Evolutionary conservation across 2,888 invertebrate genomes (phyloP), one percentile per base, ranked within the genome.

Genomic region (Adelognathus sp.): DNA sequence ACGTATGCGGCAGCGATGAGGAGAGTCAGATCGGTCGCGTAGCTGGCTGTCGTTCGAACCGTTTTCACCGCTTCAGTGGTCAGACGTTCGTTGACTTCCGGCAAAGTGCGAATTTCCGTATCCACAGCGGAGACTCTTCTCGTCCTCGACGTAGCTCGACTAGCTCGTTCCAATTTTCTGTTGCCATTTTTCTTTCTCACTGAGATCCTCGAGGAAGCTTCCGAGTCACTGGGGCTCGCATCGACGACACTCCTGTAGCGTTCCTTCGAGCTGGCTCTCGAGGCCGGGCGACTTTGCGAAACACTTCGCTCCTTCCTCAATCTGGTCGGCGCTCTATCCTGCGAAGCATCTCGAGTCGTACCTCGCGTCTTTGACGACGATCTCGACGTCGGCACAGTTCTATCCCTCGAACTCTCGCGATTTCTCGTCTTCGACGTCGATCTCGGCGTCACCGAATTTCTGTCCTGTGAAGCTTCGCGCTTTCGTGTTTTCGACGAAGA

Each of bases 1-100:
- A 97, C 93, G 94, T 96, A 97, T 89, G 95, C 95, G 24, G 97
- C 97, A 11, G 96, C 94, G 39, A 95, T 82, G 76, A 97, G 93
- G 86, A 97, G 93, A 46, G 95, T 95, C 75, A 96, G 89, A 89
- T 97, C 97, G 0, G 96, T 96, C 24, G 94, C 92, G 88, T 96
- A 96, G 88, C 95, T 95, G 24, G 96, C 92, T 0, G 94, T 94
- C 1, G 95, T 93, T 81, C 95, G 93, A 0, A 96, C 95, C 83
- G 94, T 95, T 33, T 93, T 92, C 86, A 95, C 94, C 0, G 96
- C 95, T 85, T 94, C 93, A 80, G 94, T 92, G 79, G 94, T 93
- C 63, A 95, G 86, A 85, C 93, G 93, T 83, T 93, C 93, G 18
- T 82, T 84, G 21, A 80, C 44, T 54, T 83, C 78, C 33, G 74